Conservation (phyloP, 2,888 invertebrate species). For the Trichopria drosophilae region DNA sequence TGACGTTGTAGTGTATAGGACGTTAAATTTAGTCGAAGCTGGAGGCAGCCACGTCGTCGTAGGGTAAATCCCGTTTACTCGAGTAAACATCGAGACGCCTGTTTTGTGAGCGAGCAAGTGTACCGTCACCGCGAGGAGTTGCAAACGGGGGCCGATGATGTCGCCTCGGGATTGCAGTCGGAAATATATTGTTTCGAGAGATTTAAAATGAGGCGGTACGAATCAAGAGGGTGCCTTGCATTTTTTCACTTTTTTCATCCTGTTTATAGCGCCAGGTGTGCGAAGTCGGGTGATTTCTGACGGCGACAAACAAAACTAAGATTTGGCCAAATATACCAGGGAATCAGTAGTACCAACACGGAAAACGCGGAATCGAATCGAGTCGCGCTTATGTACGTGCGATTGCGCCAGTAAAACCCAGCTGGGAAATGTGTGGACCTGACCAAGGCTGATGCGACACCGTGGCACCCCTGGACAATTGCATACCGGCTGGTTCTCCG, state of each 20-base stretch:
- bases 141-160: too few relatives aligned
- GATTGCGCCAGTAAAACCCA: too few relatives aligned
- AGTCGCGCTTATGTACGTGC: constrained; percentile 1
- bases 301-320: constrained; percentile 44
- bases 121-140: too few relatives aligned
- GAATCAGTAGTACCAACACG: constrained; percentile 42
- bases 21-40: too few relatives aligned
- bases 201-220: constrained; percentile 23
- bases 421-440: constrained; percentile 27
- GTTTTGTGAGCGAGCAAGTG: constrained; percentile 33
- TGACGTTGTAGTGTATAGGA: too few relatives aligned
- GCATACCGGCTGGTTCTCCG: too few relatives aligned
- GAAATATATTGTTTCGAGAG: constrained; percentile 38
- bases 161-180: too few relatives aligned
- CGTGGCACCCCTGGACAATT: too few relatives aligned
- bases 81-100: constrained; percentile 35
- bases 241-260: background rate
- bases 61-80: constrained; percentile 38
- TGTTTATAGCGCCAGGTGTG: background rate
- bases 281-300: constrained; percentile 25
- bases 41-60: too few relatives aligned
- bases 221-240: constrained; percentile 1
- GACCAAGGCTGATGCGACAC: too few relatives aligned
- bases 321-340: constrained; percentile 45
- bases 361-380: constrained; percentile 38